Evolutionary conservation across 2,113 vertebrate genomes (phyloP).

Genomic region (Cebus imitator): DNA sequence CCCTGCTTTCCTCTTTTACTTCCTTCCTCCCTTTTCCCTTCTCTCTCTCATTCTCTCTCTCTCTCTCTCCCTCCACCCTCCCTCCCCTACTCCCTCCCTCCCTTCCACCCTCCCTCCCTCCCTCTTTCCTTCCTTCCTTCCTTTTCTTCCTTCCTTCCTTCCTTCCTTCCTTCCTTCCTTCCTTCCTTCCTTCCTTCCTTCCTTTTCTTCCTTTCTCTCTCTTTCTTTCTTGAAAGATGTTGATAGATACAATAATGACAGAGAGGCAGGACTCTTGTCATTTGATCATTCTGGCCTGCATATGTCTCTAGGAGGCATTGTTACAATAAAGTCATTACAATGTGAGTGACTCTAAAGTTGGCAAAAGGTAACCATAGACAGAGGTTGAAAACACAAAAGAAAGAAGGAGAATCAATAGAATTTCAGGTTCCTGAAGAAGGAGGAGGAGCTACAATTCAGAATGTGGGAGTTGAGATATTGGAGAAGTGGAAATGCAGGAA

Average conservation of each 20-base stretch:
- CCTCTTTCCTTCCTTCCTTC: too few species aligned
- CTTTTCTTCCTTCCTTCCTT: too few species aligned
- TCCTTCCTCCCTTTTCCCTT: accelerated
- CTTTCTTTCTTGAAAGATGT: background rate
- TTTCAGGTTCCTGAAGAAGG: background rate
- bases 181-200: accelerated
- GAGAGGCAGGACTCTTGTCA: background rate
- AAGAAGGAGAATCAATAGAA: background rate
- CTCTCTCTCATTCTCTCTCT: accelerated
- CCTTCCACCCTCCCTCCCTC: accelerated
- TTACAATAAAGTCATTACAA: background rate
- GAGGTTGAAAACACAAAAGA: background rate
- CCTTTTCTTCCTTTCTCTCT: background rate
- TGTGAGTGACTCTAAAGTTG: background rate
- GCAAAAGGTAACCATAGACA: background rate
- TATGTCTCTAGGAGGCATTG: background rate
- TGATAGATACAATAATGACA: background rate
- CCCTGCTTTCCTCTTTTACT: background rate
- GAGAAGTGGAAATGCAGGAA: background rate
- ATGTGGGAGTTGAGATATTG: background rate
- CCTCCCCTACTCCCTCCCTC: background rate
- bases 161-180: accelerated
- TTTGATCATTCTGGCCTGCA: background rate
- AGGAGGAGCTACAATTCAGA: background rate
- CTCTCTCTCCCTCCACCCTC: accelerated